These are phyloP conservation scores for Brachyhypopomus gauderio DNA, from an alignment of 2,113 vertebrate species.

Conservation along the genomic window DNA sequence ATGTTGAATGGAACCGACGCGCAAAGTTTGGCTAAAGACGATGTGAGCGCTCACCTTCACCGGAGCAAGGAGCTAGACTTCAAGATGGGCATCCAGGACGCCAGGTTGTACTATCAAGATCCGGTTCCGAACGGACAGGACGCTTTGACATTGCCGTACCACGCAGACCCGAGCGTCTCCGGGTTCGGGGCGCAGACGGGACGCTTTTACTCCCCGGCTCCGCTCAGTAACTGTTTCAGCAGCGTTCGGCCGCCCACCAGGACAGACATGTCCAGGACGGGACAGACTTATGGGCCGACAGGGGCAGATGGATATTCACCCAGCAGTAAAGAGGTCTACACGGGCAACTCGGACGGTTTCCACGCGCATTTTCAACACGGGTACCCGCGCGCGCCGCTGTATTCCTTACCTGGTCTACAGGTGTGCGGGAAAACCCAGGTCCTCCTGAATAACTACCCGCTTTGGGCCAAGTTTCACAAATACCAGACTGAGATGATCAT, in stretches of 20 bases:
- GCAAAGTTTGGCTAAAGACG: slow-evolving; percentile 81
- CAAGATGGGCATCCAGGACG: slow-evolving; percentile 79
- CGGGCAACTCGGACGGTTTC: slow-evolving; percentile 70
- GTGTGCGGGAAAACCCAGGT: slow-evolving; percentile 88
- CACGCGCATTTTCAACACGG: slow-evolving; percentile 67
- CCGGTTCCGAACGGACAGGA: slow-evolving; percentile 67
- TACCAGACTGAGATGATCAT: slow-evolving; percentile 98
- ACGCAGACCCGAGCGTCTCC: slow-evolving; percentile 67
- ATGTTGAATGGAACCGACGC: slow-evolving; percentile 84
- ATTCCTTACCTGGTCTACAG: slow-evolving; percentile 81
- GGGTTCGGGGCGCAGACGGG: slow-evolving; percentile 69
- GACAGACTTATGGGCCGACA: slow-evolving; percentile 72
- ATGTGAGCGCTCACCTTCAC: slow-evolving; percentile 69
- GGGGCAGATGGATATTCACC: slow-evolving; percentile 67
- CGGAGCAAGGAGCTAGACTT: slow-evolving; percentile 75
- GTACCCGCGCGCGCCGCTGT: slow-evolving; percentile 78
- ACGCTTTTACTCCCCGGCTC: slow-evolving; percentile 74
- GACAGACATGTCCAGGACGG: slow-evolving; percentile 59
- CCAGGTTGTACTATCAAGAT: slow-evolving; percentile 76
- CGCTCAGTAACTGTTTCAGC: slow-evolving; percentile 67
- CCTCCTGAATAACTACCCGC: slow-evolving; percentile 89
- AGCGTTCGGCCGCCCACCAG: slow-evolving; percentile 54
- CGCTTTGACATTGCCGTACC: slow-evolving; percentile 68
- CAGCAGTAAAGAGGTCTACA: slow-evolving; percentile 69
- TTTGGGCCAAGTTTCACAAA: slow-evolving; percentile 97